Evolutionary conservation across 2,888 invertebrate genomes (phyloP).

Genomic region (Catotricha subobsoleta): DNA sequence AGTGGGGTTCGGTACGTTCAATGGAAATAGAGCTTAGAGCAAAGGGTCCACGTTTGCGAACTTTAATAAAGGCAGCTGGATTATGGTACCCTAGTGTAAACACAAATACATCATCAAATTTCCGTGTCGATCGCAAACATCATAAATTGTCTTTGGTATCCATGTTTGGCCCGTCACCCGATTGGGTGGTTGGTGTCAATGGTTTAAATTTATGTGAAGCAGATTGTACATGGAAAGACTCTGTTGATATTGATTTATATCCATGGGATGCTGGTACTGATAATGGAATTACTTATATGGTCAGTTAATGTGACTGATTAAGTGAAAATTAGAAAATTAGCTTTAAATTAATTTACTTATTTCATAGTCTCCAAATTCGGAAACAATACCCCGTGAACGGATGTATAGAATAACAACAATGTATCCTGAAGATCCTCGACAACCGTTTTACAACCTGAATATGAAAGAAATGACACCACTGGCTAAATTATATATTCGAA

Average conservation of each 20-base stretch:
- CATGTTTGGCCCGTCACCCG: slow-evolving; percentile 90
- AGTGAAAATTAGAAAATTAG: background rate
- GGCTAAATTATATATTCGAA: slow-evolving; percentile 59
- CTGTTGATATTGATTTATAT: slow-evolving; percentile 63
- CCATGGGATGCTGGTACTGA: slow-evolving; percentile 97
- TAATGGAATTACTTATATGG: slow-evolving; percentile 79
- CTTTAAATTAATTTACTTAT: background rate
- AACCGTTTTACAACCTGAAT: slow-evolving; percentile 76
- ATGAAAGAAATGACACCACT: slow-evolving; percentile 57
- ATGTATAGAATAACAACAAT: slow-evolving; percentile 80
- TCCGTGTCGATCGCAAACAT: slow-evolving; percentile 67
- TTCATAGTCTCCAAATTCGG: slow-evolving; percentile 54
- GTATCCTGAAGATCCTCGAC: slow-evolving; percentile 76
- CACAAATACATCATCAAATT: slow-evolving; percentile 60
- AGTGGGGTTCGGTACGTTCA: slow-evolving; percentile 61
- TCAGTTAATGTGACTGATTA: slow-evolving; percentile 22
- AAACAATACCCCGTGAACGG: slow-evolving; percentile 58
- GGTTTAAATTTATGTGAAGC: slow-evolving; percentile 70
- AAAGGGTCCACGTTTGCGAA: slow-evolving; percentile 56
- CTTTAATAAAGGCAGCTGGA: slow-evolving; percentile 76
- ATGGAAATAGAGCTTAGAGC: slow-evolving; percentile 79
- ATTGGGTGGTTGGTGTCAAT: slow-evolving; percentile 92
- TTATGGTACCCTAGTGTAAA: slow-evolving; percentile 82
- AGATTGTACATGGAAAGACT: slow-evolving; percentile 85
- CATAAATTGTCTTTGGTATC: slow-evolving; percentile 74